phyloP scores from a whole-genome alignment of 2,113 vertebrate genomes.

The Tragulus kanchil region DNA sequence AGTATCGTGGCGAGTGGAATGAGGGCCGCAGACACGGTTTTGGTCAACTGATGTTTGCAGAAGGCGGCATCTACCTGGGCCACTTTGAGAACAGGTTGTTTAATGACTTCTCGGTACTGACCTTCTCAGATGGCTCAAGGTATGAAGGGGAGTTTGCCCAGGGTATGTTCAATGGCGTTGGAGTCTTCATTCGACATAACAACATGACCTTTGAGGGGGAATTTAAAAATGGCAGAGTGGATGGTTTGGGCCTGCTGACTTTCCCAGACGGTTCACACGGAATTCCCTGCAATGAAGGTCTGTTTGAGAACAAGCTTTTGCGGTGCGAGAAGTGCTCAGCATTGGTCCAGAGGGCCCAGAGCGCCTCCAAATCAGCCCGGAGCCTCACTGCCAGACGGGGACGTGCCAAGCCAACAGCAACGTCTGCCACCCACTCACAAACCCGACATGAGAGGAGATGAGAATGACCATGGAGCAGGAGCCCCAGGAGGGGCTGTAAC shows the following conservation, averaged over 20 bases:
- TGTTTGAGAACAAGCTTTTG: conserved; percentile 97
- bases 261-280: conserved; percentile 97
- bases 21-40: conserved; percentile 98
- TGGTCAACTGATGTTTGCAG: conserved; percentile 96
- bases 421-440: not conserved
- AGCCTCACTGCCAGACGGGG: conserved; percentile 90
- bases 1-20: conserved; percentile 99
- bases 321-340: conserved; percentile 95
- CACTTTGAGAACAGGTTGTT: conserved; percentile 99
- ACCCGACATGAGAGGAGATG: not conserved
- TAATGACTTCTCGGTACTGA: conserved; percentile 94
- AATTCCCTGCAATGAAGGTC: conserved; percentile 95
- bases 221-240: conserved; percentile 97
- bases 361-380: conserved; percentile 93
- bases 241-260: conserved; percentile 96
- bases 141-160: conserved; percentile 98
- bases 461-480: not conserved
- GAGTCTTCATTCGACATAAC: conserved; percentile 95
- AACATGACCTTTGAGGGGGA: conserved; percentile 99
- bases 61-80: conserved; percentile 94
- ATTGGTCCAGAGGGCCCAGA: conserved; percentile 94
- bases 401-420: rapidly evolving
- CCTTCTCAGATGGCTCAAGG: conserved; percentile 97
- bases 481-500: not conserved
- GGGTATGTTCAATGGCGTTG: conserved; percentile 96